Percentiles rank a stretch among this genome's conserved stretches.
These are phyloP conservation scores for Phalacrocorax pelagicus DNA, from an alignment of 2,113 vertebrate species.

Conservation along the genomic window DNA sequence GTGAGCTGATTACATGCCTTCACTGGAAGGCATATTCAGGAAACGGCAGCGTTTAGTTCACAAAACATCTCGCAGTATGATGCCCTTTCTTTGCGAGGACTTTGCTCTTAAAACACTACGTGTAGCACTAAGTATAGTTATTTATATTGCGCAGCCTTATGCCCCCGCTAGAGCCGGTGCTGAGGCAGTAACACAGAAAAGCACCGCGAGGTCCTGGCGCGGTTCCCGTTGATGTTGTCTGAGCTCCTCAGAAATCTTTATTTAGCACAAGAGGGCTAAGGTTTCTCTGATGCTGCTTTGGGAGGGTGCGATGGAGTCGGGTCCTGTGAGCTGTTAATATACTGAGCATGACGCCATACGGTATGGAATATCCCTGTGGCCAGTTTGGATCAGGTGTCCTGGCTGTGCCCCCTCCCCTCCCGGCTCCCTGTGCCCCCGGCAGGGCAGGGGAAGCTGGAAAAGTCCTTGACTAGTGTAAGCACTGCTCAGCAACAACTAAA, in stretches of 20 bases:
- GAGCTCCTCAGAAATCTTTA: not conserved
- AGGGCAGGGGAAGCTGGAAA: too few species aligned
- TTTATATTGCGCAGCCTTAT: fast-evolving
- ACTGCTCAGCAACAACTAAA: too few species aligned
- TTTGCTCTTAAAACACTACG: fast-evolving
- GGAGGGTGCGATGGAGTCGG: fast-evolving
- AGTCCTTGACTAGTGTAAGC: too few species aligned
- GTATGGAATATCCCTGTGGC: too few species aligned
- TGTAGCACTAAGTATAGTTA: too few species aligned
- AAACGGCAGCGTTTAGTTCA: fast-evolving
- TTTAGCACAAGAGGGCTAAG: not conserved
- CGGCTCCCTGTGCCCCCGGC: too few species aligned
- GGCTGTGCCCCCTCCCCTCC: too few species aligned
- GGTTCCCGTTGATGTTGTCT: fast-evolving
- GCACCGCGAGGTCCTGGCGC: fast-evolving
- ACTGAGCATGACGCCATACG: too few species aligned
- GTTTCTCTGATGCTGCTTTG: not conserved
- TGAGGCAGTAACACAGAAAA: fast-evolving
- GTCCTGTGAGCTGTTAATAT: not conserved
- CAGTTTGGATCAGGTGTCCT: too few species aligned
- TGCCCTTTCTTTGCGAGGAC: not conserved
- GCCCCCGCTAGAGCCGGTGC: fast-evolving
- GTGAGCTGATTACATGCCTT: fast-evolving
- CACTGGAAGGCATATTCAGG: not conserved
- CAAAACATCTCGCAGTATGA: not conserved